phyloP scores from a whole-genome alignment of 2,797 vertebrate species.

The Ptychobarbus kaznakovi region DNA sequence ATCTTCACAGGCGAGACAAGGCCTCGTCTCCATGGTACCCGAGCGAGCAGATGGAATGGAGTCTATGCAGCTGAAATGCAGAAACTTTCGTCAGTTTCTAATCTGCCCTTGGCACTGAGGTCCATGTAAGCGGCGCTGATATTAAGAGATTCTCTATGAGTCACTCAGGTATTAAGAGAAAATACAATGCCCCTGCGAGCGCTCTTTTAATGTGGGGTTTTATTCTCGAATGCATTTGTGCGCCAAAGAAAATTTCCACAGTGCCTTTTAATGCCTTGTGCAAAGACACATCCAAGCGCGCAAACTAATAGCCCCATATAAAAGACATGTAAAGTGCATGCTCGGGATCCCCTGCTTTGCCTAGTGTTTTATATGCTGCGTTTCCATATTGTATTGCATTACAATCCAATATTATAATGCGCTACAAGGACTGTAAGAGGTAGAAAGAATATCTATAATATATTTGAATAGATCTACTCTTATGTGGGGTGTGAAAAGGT shows the following conservation, averaged over 20 bases:
- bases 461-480: conserved; percentile 47
- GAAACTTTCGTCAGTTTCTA: conserved; percentile 58
- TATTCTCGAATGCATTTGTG: conserved; percentile 49
- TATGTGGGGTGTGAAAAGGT: conserved; percentile 38
- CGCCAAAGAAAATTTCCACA: conserved; percentile 50
- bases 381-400: conserved; percentile 33
- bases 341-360: conserved; percentile 38
- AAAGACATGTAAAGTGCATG: background rate
- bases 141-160: conserved; percentile 55
- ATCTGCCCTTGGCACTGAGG: conserved; percentile 55
- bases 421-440: conserved; percentile 5
- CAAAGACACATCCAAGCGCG: conserved; percentile 41
- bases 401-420: conserved; percentile 19
- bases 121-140: conserved; percentile 47
- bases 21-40: conserved; percentile 60
- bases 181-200: conserved; percentile 48
- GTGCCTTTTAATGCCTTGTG: conserved; percentile 26
- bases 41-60: conserved; percentile 56
- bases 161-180: conserved; percentile 58
- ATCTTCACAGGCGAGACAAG: conserved; percentile 44
- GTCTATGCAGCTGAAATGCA: conserved; percentile 57
- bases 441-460: conserved; percentile 31
- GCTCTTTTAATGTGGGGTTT: conserved; percentile 49
- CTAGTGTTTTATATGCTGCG: conserved; percentile 30
- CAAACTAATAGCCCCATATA: conserved; percentile 29